Percentiles rank a stretch among this genome's conserved stretches.
Evolutionary conservation across 2,113 vertebrate genomes (phyloP).

Genomic region (Salvelinus sp.): DNA sequence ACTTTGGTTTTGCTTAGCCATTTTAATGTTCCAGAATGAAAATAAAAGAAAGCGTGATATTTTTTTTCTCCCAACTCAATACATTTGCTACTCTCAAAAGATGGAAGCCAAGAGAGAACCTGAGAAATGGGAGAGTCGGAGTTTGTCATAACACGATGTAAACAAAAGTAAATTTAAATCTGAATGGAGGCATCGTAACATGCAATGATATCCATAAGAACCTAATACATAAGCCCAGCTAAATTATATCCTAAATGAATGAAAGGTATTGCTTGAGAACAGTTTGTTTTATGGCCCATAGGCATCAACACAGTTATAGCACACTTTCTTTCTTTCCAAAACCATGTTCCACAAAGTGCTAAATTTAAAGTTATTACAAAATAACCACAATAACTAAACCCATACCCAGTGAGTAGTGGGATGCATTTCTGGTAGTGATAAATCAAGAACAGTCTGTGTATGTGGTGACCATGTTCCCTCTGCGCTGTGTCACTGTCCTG

Average conservation of each 20-base stretch:
- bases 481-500: slow-evolving; percentile 92
- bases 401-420: neutral
- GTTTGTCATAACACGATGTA: slow-evolving; percentile 22
- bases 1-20: neutral
- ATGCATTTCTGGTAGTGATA: neutral
- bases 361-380: slow-evolving; percentile 61
- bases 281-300: neutral
- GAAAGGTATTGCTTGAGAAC: neutral
- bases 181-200: slow-evolving; percentile 7
- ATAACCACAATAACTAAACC: slow-evolving; percentile 8
- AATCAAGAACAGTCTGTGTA: slow-evolving; percentile 91
- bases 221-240: neutral
- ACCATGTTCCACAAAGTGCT: slow-evolving; percentile 38
- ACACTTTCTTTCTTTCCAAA: slow-evolving; percentile 31
- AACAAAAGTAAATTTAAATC: slow-evolving; percentile 40
- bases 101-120: slow-evolving; percentile 16
- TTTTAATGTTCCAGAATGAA: neutral
- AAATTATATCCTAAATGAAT: neutral
- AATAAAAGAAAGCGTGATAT: too few relatives aligned
- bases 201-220: slow-evolving; percentile 28
- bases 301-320: neutral
- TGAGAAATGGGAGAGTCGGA: slow-evolving; percentile 32
- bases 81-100: slow-evolving; percentile 3
- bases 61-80: neutral
- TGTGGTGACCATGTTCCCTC: slow-evolving; percentile 97